phyloP scores from a whole-genome alignment of 2,888 invertebrate species.

The Caenorhabditis virilis region DNA sequence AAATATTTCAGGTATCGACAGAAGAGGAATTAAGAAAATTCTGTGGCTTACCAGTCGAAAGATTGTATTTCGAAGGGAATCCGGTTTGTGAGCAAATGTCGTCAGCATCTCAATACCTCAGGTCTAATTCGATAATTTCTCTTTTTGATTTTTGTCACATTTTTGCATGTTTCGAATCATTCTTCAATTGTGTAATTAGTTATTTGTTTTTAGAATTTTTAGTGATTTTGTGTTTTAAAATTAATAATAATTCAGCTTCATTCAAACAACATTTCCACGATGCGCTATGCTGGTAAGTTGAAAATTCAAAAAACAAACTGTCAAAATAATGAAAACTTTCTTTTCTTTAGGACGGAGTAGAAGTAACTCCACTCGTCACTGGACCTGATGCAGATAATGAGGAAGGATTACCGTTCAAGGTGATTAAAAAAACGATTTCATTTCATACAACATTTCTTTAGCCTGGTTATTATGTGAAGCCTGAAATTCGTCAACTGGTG shows the following conservation, averaged over 20 bases:
- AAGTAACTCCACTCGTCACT: conserved; percentile 20
- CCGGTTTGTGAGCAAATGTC: conserved; percentile 51
- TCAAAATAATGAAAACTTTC: neutral
- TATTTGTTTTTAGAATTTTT: neutral
- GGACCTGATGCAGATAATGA: conserved; percentile 11
- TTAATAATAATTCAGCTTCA: conserved; percentile 47
- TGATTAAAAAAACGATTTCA: conserved; percentile 1
- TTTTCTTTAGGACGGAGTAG: conserved; percentile 27
- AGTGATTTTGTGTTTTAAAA: too few relatives aligned
- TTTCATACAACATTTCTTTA: conserved; percentile 21
- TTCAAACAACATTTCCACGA: conserved; percentile 59
- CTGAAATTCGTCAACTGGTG: conserved; percentile 41
- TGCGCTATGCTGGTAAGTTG: conserved; percentile 54
- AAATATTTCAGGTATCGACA: conserved; percentile 48
- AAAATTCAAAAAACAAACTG: neutral
- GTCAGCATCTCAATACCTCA: conserved; percentile 37
- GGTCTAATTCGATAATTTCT: conserved; percentile 16
- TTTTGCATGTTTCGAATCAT: conserved; percentile 6
- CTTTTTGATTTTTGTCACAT: conserved; percentile 9
- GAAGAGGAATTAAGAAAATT: conserved; percentile 57
- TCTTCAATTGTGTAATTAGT: conserved; percentile 5
- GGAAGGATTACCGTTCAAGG: conserved; percentile 27
- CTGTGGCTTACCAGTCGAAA: conserved; percentile 53
- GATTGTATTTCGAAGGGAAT: conserved; percentile 63
- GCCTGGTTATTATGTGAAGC: conserved; percentile 55